These are phyloP conservation scores for Galeopsomyia nigrocyanea DNA, from an alignment of 2,888 invertebrate species.

Conservation along the genomic window DNA sequence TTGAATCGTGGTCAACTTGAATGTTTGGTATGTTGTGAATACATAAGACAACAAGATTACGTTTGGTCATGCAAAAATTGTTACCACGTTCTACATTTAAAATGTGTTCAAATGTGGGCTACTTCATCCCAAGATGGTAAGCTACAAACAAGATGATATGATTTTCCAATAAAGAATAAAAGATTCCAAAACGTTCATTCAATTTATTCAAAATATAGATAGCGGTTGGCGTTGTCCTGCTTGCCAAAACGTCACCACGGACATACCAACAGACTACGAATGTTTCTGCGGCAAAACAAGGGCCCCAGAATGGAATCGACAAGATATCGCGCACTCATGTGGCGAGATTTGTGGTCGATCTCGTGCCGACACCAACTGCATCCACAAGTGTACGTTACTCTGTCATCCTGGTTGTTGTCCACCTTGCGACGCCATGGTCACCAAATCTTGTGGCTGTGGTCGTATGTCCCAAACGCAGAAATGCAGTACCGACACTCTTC, in stretches of 20 bases:
- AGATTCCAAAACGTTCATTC: not conserved
- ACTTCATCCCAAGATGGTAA: conserved; percentile 80
- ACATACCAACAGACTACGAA: conserved; percentile 83
- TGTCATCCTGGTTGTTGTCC: conserved; percentile 93
- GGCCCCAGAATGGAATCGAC: conserved; percentile 82
- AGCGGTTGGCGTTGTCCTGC: conserved; percentile 96
- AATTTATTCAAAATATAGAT: conserved; percentile 66
- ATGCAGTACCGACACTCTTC: conserved; percentile 79
- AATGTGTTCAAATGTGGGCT: conserved; percentile 94
- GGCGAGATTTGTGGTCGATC: conserved; percentile 85
- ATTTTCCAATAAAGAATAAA: not conserved
- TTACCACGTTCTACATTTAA: conserved; percentile 92
- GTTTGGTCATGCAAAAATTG: conserved; percentile 95
- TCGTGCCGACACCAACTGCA: conserved; percentile 65
- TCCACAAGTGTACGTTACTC: conserved; percentile 77
- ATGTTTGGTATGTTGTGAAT: conserved; percentile 95
- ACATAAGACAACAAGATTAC: conserved; percentile 82
- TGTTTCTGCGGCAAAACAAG: conserved; percentile 91
- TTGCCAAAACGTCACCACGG: conserved; percentile 86
- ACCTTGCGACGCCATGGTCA: conserved; percentile 84
- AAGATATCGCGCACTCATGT: conserved; percentile 90
- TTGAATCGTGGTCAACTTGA: conserved; percentile 86
- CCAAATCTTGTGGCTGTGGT: conserved; percentile 84
- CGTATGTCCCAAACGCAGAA: conserved; percentile 77
- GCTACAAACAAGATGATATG: conserved; percentile 28